These are phyloP conservation scores for Sakesphorus luctuosus DNA, from an alignment of 2,113 vertebrate species.

Conservation along the genomic window DNA sequence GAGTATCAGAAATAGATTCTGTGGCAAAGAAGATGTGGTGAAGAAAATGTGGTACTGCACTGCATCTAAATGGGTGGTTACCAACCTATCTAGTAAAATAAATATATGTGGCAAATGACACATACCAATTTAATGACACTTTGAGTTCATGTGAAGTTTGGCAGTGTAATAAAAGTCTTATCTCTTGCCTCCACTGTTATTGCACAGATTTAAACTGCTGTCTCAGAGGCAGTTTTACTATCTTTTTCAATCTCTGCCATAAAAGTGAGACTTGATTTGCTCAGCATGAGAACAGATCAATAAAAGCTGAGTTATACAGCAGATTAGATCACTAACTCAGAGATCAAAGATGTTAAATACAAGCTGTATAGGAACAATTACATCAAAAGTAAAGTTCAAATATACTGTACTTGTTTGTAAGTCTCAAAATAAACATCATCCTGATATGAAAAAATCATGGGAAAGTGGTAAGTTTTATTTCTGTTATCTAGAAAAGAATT, in stretches of 20 bases:
- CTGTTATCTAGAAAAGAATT: not conserved
- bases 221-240: slow-evolving; percentile 87
- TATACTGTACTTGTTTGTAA: slow-evolving; percentile 74
- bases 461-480: not conserved
- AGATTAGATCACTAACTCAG: slow-evolving; percentile 82
- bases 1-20: slow-evolving; percentile 20
- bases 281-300: slow-evolving; percentile 93
- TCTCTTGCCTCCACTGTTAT: slow-evolving; percentile 88
- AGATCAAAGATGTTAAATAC: slow-evolving; percentile 87
- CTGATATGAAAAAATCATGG: not conserved
- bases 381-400: slow-evolving; percentile 81
- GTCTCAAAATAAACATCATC: slow-evolving; percentile 45
- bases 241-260: slow-evolving; percentile 86
- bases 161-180: slow-evolving; percentile 89
- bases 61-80: slow-evolving; percentile 81
- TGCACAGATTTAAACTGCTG: slow-evolving; percentile 85
- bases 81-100: slow-evolving; percentile 80
- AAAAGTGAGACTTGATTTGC: slow-evolving; percentile 90
- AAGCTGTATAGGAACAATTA: slow-evolving; percentile 75
- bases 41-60: slow-evolving; percentile 41
- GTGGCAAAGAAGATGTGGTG: slow-evolving; percentile 37
- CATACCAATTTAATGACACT: slow-evolving; percentile 87
- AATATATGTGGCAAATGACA: slow-evolving; percentile 83
- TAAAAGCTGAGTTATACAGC: slow-evolving; percentile 85
- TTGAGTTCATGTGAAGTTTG: slow-evolving; percentile 87